phyloP scores from a whole-genome alignment of 2,113 vertebrate species.

The Otis tarda region DNA sequence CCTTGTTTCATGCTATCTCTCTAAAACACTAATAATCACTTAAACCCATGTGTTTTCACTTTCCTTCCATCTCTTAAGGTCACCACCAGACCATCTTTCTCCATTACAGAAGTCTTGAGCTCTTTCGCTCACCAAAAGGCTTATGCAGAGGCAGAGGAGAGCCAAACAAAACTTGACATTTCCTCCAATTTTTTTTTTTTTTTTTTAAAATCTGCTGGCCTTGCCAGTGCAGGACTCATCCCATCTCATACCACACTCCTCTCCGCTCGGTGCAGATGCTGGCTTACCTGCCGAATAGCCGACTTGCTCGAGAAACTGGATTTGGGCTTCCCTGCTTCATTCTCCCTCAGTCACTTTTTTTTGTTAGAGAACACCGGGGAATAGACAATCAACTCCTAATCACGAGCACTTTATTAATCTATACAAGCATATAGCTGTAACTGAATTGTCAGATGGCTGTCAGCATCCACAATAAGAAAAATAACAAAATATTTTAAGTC shows the following conservation, averaged over 20 bases:
- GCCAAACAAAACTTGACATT: background rate
- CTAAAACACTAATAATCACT: constrained; percentile 24
- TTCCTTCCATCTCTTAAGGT: background rate
- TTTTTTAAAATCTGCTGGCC: background rate
- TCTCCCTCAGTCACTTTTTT: background rate
- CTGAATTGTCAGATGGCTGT: background rate
- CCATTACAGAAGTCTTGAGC: background rate
- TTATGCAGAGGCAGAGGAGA: background rate
- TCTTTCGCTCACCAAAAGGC: background rate
- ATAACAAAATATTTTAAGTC: background rate
- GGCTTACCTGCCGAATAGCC: background rate
- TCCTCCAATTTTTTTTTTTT: background rate
- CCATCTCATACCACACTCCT: background rate
- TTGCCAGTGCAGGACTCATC: background rate
- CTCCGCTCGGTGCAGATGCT: background rate
- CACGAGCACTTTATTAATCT: background rate
- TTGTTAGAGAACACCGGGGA: background rate
- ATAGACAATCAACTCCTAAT: background rate
- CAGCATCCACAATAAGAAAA: background rate
- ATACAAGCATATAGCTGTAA: background rate
- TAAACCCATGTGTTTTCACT: constrained; percentile 7
- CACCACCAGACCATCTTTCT: background rate
- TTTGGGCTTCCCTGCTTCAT: background rate
- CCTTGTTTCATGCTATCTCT: background rate
- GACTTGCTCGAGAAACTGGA: fast-evolving